Evolutionary conservation across 2,797 vertebrate species (phyloP), one percentile per base, ranked within the genome.

Genomic region (Cichlasoma orientale): DNA sequence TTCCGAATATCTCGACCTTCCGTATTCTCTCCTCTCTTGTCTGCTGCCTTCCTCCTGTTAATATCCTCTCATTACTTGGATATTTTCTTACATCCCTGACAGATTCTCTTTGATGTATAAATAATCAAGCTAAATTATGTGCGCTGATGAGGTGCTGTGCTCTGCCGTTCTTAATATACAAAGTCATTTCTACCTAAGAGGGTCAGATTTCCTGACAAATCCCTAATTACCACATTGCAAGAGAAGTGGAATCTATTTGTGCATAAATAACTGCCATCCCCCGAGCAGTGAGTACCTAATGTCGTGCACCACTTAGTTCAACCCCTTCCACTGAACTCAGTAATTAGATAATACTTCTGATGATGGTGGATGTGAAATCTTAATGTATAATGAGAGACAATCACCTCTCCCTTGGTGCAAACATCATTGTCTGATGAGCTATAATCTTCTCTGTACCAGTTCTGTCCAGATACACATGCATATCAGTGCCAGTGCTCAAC

Each of bases 181-280:
- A 97, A 98, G 97, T 97, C 95, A 97, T 98, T 97, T 97, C 96
- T 97, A 98, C 97, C 97, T 97, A 96, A 97, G 96, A 98, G 97
- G 96, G 97, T 98, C 97, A 98, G 96, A 98, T 97, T 97, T 97
- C 96, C 95, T 97, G 97, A 98, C 97, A 98, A 98, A 98, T 98
- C 97, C 97, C 97, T 98, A 97, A 99, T 98, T 98, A 97, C 96
- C 91, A 87, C 95, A 92, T 95, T 93, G 96, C 96, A 96, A 96
- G 96, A 95, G 96, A 96, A 97, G 96, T 95, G 94, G 94, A 97
- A 96, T 97, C 96, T 97, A 97, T 97, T 98, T 97, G 96, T 97
- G 97, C 96, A 97, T 97, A 97, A 98, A 97, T 97, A 95, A 80
- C 83, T 36, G 87, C 90, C 92, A 90, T 94, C 96, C 85, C 96